These are phyloP conservation scores for Polyodon spathula DNA, from an alignment of 2,113 vertebrate species.

Conservation along the genomic window DNA sequence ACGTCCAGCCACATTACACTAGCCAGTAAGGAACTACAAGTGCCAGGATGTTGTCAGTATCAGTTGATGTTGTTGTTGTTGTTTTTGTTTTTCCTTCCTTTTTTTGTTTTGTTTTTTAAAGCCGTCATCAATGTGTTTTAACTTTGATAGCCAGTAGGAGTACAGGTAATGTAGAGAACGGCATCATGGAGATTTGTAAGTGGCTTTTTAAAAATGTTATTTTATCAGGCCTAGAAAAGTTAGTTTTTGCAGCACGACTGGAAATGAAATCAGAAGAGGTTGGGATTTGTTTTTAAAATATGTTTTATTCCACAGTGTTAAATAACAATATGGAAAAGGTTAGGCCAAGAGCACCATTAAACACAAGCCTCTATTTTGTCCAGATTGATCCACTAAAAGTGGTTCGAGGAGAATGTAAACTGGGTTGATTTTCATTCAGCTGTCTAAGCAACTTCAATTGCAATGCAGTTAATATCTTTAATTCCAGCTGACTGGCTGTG, in stretches of 20 bases:
- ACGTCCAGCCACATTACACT: constrained; percentile 18
- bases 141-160: constrained; percentile 37
- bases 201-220: not conserved
- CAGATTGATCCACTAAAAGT: too few relatives aligned
- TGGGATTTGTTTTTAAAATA: constrained; percentile 1
- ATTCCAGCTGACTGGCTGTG: too few relatives aligned
- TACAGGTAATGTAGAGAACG: constrained; percentile 42
- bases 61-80: constrained; percentile 20
- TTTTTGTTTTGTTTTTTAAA: too few relatives aligned
- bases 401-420: too few relatives aligned
- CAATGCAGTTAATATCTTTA: too few relatives aligned
- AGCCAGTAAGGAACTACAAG: constrained; percentile 44
- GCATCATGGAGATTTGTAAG: constrained; percentile 15
- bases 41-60: constrained; percentile 39
- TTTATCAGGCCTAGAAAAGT: not conserved
- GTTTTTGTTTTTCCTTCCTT: too few relatives aligned
- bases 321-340: constrained; percentile 1
- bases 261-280: constrained; percentile 4
- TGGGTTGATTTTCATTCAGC: too few relatives aligned
- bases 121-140: too few relatives aligned
- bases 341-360: too few relatives aligned
- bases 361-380: too few relatives aligned
- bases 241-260: constrained; percentile 3
- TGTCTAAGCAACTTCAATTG: too few relatives aligned
- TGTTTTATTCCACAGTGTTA: not conserved